phyloP scores from a whole-genome alignment of 2,113 vertebrate genomes.

The Phrynosoma blainvillii region DNA sequence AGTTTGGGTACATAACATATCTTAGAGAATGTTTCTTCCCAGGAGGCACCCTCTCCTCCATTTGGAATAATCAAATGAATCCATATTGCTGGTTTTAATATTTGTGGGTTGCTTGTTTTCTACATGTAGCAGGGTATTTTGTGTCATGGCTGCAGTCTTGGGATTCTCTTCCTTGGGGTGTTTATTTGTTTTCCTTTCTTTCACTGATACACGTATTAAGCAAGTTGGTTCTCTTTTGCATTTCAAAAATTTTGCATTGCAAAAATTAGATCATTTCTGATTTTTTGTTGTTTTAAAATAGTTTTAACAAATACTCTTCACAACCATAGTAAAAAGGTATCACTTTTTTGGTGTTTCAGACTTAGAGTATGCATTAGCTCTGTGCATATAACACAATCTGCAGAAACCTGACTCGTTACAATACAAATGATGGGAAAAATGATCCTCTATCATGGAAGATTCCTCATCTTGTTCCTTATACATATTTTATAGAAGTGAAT shows the following conservation, averaged over 20 bases:
- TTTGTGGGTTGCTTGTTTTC: neutral
- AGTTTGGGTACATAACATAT: constrained; percentile 9
- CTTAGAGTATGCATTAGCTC: neutral
- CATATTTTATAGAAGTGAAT: neutral
- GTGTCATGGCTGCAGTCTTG: neutral
- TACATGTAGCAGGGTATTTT: neutral
- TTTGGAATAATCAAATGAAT: neutral
- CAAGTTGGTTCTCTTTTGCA: neutral
- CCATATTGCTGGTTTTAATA: no score
- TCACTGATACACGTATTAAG: neutral
- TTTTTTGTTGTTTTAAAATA: neutral
- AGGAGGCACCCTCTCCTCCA: neutral
- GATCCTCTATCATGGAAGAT: neutral
- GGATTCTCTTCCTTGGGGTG: neutral
- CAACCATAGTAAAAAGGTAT: no score
- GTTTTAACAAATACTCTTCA: neutral
- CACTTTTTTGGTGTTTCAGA: neutral
- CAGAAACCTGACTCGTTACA: neutral
- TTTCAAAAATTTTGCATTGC: neutral
- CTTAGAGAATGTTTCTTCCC: neutral
- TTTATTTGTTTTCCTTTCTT: neutral
- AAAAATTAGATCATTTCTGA: neutral
- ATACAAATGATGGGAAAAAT: neutral
- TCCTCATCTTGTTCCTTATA: neutral
- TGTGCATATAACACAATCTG: neutral